Evolutionary conservation across 2,888 invertebrate genomes (phyloP), one percentile per base, ranked within the genome.

Genomic region (Odontomyia ornata): DNA sequence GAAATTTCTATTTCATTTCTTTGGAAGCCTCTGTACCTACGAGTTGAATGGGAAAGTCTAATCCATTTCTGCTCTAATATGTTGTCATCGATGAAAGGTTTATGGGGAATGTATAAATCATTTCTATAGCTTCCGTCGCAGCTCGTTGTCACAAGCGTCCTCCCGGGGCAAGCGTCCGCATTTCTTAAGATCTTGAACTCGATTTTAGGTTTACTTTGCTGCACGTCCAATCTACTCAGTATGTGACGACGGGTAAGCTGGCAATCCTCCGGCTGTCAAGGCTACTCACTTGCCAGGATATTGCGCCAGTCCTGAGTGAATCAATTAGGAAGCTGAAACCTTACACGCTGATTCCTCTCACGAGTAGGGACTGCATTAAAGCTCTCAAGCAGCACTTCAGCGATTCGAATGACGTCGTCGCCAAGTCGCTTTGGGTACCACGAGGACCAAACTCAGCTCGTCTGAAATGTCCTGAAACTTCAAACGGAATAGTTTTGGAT

Each of bases 1-100:
- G 15, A 65, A 36, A 65, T 36, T 64, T 65, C 21, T 27, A 36
- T 60, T 2, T 36, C 27, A 18, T 65, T 30, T 65, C 30, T 30
- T 7, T 23, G 4, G 15, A 13, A 25, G 27, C 25, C 13, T 25
- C 4, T 36, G 30, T 65, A 21, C 21, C 65, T 36, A 15, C 13
- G 52, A 52, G 36, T 36, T 65, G 65, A 65, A 65, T 65, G 36
- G 11, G 36, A 65, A 65, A 65, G 21, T 36, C 7, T 27, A 65
- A 65, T 36, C 65, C 65, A 65, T 65, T 65, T 65, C 65, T 65
- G 18, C 36, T 65, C 52, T 65, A 65, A 65, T 65, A 27, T 28
- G 36, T 28, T 36, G 36, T 65, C 65, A 27, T 65, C 65, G 36
- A 36, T 36, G 62, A 65, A 65, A 65, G 65, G 65, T 65, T 65